Percentiles rank a stretch among this genome's conserved stretches.
Conservation (phyloP, 2,888 invertebrate genomes). For the Choristoneura rosaceana region DNA sequence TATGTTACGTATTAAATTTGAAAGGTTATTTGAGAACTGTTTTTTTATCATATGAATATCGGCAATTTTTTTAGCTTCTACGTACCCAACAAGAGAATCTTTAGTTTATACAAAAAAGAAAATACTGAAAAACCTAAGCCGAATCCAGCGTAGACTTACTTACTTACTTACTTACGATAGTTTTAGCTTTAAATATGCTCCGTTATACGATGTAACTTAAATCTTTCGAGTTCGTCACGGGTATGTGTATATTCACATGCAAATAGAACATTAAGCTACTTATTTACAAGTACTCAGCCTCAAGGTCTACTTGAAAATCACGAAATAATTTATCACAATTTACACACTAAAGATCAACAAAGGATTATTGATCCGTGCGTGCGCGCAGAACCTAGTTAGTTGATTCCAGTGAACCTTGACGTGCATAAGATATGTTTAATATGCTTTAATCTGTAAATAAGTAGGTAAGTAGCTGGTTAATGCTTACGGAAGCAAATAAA, state of each 20-base stretch:
- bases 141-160: too few relatives aligned
- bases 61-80: not conserved
- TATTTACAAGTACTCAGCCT: not conserved
- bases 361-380: slow-evolving; percentile 28
- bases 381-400: slow-evolving; percentile 9
- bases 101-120: too few relatives aligned
- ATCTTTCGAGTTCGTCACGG: too few relatives aligned
- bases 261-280: not conserved
- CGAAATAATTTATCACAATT: slow-evolving; percentile 35
- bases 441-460: slow-evolving; percentile 36
- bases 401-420: slow-evolving; percentile 31
- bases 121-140: too few relatives aligned
- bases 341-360: slow-evolving; percentile 28
- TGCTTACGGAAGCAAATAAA: slow-evolving; percentile 34
- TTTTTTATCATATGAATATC: not conserved
- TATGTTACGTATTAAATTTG: not conserved
- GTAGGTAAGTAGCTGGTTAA: slow-evolving; percentile 32
- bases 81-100: too few relatives aligned
- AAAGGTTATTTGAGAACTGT: not conserved
- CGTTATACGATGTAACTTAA: too few relatives aligned
- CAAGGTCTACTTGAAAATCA: slow-evolving; percentile 14
- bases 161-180: too few relatives aligned
- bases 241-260: not conserved
- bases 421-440: slow-evolving; percentile 26
- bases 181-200: too few relatives aligned